Evolutionary conservation across 2,797 vertebrate species (phyloP), one percentile per base, ranked within the genome.

Genomic region (Vespertilio murinus): DNA sequence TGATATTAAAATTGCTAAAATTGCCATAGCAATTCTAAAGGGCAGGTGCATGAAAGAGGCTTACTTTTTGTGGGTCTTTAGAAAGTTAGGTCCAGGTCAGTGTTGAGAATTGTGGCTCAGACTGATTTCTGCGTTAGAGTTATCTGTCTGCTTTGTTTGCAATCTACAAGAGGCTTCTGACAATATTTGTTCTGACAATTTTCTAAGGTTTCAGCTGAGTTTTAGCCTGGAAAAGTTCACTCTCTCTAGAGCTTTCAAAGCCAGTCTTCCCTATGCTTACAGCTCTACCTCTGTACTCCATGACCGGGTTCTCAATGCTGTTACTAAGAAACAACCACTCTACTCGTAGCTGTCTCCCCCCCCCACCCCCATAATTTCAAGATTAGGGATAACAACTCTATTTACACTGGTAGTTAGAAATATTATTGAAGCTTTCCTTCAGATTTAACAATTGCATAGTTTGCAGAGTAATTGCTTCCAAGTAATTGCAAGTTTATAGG

Each of bases 111-210:
- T 28, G 54, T 10, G 69, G 74, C 70, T 88, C 64, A 38, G 40
- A 14, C n/a, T 8, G 23, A 49, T 35, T 78, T 91, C 71, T 80
- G 28, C 33, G 16, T 13, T 35, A 13, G 20, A 78, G 25, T 42
- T 64, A 20, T 56, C 47, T 89, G 80, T 90, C 88, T 69, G 23
- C 30, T 88, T 82, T 70, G 33, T 38, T 80, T 85, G 65, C 45
- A 86, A 40, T 25, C 59, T 40, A 23, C 17, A 16, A 33, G 78
- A 71, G 23, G 10, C 54, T 71, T 90, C 78, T 38, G 38, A 45
- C 61, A n/a, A 61, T 93, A 94, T 96, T 93, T 93, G 79, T 93
- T 90, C 75, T 40, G 82, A 92, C 56, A 86, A 0, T 84, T 90
- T 94, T 89, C 82, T 86, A 59, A 89, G 35, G 18, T 17, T 83